Evolutionary conservation across 2,888 invertebrate species (phyloP).

Genomic region (Andrena dorsata): DNA sequence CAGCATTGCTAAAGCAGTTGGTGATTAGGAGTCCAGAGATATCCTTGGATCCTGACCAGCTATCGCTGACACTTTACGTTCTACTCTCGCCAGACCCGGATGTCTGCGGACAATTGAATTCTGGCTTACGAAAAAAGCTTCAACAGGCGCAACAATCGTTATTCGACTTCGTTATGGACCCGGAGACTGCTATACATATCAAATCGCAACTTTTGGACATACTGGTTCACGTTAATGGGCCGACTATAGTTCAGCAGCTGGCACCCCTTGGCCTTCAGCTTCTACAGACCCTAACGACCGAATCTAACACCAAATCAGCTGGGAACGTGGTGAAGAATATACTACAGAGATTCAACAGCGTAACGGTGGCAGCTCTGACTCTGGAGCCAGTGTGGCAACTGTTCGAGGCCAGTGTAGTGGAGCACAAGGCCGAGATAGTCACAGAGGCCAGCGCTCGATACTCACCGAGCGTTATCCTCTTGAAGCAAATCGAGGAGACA

Average conservation of each 20-base stretch:
- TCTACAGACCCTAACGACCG: constrained; percentile 78
- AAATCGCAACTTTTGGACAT: constrained; percentile 86
- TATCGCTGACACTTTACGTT: constrained; percentile 88
- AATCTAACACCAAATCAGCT: constrained; percentile 78
- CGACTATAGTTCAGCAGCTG: constrained; percentile 85
- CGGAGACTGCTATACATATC: constrained; percentile 85
- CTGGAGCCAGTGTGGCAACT: constrained; percentile 87
- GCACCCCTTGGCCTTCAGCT: constrained; percentile 77
- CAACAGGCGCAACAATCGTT: constrained; percentile 73
- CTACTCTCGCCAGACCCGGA: constrained; percentile 87
- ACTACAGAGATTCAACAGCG: constrained; percentile 86
- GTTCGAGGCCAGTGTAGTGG: constrained; percentile 86
- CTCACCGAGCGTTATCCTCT: constrained; percentile 85
- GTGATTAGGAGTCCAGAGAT: constrained; percentile 87
- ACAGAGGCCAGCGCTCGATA: constrained; percentile 83
- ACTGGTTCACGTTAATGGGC: constrained; percentile 85
- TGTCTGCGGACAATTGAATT: constrained; percentile 78
- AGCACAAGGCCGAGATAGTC: constrained; percentile 85
- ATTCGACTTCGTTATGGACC: constrained; percentile 82
- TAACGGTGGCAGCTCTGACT: constrained; percentile 85
- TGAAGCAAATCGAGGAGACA: constrained; percentile 87
- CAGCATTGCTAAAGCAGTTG: constrained; percentile 85
- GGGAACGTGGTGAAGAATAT: constrained; percentile 87
- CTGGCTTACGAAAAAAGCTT: constrained; percentile 68
- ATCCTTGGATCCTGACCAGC: constrained; percentile 89